These are phyloP conservation scores for Sinella curviseta DNA, from an alignment of 1,140 invertebrate species.

Conservation along the genomic window DNA sequence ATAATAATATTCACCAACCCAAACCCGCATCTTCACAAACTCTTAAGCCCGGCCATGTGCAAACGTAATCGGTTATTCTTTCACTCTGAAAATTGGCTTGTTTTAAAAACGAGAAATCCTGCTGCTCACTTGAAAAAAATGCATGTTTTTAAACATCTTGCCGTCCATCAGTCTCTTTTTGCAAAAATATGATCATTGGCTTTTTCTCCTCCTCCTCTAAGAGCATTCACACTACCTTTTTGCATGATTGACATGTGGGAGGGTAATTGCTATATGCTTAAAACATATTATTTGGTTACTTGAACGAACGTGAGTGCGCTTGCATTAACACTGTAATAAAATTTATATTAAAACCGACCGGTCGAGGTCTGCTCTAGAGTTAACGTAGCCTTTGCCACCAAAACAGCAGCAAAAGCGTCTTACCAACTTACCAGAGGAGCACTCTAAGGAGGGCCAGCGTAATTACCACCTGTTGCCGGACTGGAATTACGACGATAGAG, in stretches of 20 bases:
- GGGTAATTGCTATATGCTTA: background rate
- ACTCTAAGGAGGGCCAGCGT: background rate
- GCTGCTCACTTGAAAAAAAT: background rate
- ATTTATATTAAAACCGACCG: background rate
- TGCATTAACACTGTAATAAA: background rate
- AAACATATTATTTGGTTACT: no score
- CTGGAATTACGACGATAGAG: background rate
- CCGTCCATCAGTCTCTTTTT: background rate
- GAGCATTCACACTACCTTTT: no score
- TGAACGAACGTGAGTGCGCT: no score
- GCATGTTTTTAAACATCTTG: background rate
- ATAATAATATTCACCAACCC: no score
- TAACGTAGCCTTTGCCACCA: background rate
- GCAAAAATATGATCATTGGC: no score
- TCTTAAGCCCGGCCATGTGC: no score
- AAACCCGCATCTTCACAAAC: no score
- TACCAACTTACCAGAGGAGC: background rate
- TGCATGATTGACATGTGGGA: slow-evolving; percentile 7
- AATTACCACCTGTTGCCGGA: background rate
- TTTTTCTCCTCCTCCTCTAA: no score
- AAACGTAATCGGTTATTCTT: no score
- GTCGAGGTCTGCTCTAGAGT: no score
- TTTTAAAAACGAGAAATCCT: background rate
- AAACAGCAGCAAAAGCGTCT: background rate
- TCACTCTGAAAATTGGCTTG: no score